Evolutionary conservation across 2,797 vertebrate species (phyloP).

Genomic region (Columba guinea): DNA sequence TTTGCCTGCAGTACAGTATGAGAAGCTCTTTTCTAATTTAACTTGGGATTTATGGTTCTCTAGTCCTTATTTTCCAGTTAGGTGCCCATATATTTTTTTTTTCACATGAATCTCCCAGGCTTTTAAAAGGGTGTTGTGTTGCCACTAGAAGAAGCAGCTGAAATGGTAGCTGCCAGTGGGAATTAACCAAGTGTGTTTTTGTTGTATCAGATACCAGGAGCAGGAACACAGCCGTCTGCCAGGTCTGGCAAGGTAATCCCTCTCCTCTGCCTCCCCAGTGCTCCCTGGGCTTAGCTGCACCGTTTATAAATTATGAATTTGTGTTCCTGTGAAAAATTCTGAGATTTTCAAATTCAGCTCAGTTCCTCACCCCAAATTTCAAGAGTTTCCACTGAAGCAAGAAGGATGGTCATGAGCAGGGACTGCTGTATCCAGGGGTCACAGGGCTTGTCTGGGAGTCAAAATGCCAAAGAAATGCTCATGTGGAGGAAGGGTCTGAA

Average conservation of each 20-base stretch:
- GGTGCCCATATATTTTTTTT: constrained; percentile 25
- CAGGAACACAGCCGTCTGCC: background rate
- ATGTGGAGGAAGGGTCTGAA: background rate
- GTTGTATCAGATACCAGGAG: background rate
- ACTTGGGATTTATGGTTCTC: constrained; percentile 7
- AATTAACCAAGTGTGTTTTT: background rate
- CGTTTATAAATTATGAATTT: background rate
- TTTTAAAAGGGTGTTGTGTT: background rate
- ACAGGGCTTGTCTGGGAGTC: background rate
- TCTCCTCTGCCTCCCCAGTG: background rate
- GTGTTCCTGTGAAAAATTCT: background rate
- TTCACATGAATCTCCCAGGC: constrained; percentile 18
- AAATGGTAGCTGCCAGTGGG: constrained; percentile 10
- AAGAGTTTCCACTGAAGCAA: background rate
- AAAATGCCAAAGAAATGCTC: background rate
- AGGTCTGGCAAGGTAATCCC: background rate
- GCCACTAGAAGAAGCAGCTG: background rate
- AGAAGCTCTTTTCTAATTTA: constrained; percentile 32
- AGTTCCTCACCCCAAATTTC: background rate
- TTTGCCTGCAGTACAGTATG: background rate
- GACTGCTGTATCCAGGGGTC: background rate
- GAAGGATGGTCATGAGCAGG: background rate
- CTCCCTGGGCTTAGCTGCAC: background rate
- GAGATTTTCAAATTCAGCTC: background rate
- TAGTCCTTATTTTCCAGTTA: constrained; percentile 17